Base-by-base conservation (phyloP, 2,113 vertebrate species). In the Hippocampus guttulatus region DNA sequence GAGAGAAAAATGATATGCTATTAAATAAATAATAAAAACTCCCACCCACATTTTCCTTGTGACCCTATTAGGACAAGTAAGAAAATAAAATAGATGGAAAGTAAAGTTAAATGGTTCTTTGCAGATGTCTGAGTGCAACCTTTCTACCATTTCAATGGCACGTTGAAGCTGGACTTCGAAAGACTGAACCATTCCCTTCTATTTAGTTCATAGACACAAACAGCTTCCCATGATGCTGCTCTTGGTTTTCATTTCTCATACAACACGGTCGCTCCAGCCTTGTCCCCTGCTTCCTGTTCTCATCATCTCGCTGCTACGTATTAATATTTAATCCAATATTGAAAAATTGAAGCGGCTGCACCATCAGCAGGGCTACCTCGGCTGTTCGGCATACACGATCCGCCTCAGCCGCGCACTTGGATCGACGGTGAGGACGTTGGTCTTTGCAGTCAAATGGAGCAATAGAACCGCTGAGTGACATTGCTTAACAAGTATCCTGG, bases 271-370 rank as follows among this genome's bases (percentile, higher is more conserved):
- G 45, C 64, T 58, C 92, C 92, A 86, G 89, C 77, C 51, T 79
- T 84, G 88, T 90, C 91, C 88, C 86, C 77, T 86, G 88, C 91
- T 90, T 91, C 90, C 93, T 92, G 78, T 89, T 91, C 93, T 91
- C 92, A 92, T 94, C 88, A 92, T 94, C 92, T 94, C 94, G 92
- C 91, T 95, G 91, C 92, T 92, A 91, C 85, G 87, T 92, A 94
- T 96, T 92, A 95, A 96, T 95, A 91, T 95, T 95, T 96, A 90
- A 96, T 94, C 89, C 90, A 93, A 93, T 92, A 94, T 93, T 95
- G 93, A 94, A 95, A 94, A 95, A 96, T 95, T 94, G 91, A 94
- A 92, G 91, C 91, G 92, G 92, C 91, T 92, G 92, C 85, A 85
- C 85, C 91, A 93, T 92, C 87, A 90, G 89, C 88, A 82, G 91